Conservation (phyloP, 2,888 invertebrate genomes). For the Mallateleia sp. region DNA sequence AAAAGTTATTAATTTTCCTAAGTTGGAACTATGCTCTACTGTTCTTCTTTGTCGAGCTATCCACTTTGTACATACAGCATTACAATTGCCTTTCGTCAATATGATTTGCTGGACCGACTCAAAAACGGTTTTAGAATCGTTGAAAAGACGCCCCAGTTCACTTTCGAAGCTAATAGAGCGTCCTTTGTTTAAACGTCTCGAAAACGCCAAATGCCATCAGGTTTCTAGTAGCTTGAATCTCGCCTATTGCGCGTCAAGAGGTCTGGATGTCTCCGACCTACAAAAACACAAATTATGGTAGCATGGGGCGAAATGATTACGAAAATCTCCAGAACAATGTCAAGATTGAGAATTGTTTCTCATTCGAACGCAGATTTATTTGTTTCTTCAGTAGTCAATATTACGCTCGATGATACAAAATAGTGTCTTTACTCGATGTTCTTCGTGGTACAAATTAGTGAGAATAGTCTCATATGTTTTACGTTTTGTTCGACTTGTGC, state of each 20-base stretch:
- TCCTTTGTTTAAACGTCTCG: neutral
- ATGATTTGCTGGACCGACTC: neutral
- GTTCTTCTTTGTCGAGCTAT: neutral
- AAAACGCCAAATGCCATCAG: neutral
- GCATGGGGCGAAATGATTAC: too few species aligned
- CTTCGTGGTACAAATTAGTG: too few species aligned
- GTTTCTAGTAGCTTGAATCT: neutral
- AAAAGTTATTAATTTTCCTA: neutral
- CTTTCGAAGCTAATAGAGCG: neutral
- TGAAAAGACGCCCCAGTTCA: neutral
- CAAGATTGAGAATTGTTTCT: too few species aligned
- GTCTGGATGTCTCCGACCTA: neutral
- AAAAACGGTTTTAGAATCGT: too few species aligned
- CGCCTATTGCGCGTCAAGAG: constrained; percentile 11
- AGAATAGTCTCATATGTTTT: too few species aligned
- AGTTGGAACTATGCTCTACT: constrained; percentile 23
- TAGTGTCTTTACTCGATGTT: too few species aligned
- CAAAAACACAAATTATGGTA: constrained; percentile 3
- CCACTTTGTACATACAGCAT: neutral
- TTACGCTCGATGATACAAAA: too few species aligned
- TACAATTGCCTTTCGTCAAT: neutral
- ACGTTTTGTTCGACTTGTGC: too few species aligned
- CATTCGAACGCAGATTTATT: too few species aligned
- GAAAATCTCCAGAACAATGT: too few species aligned
- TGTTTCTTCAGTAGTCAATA: too few species aligned